phyloP scores from a whole-genome alignment of 2,113 vertebrate genomes.

The Paedocypris sp. region DNA sequence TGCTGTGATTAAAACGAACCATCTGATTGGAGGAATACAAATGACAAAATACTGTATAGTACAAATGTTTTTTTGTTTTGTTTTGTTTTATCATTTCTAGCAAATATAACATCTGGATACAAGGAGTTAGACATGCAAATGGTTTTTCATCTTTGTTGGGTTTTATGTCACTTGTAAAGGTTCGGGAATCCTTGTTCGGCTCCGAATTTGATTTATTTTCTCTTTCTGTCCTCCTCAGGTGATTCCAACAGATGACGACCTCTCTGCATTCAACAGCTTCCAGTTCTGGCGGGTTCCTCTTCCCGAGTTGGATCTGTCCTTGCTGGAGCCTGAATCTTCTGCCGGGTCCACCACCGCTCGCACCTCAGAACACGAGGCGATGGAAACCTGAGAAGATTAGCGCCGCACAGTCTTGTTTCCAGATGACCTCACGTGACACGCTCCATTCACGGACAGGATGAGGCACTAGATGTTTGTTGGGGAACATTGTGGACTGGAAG shows the following conservation, averaged over 20 bases:
- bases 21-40: too few species aligned
- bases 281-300: constrained; percentile 83
- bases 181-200: too few species aligned
- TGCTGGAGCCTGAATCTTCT: constrained; percentile 53
- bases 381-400: constrained; percentile 74
- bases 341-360: constrained; percentile 28
- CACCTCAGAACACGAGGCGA: constrained; percentile 54
- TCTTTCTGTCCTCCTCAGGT: constrained; percentile 31
- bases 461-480: neutral
- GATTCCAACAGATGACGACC: constrained; percentile 52
- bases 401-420: neutral
- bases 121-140: too few species aligned
- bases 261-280: constrained; percentile 75
- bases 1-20: too few species aligned
- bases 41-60: too few species aligned
- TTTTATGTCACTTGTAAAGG: too few species aligned
- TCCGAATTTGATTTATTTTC: too few species aligned
- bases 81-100: too few species aligned
- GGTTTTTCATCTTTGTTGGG: neutral
- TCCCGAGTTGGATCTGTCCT: constrained; percentile 69
- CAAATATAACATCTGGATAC: too few species aligned
- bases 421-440: neutral
- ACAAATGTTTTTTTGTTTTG: too few species aligned
- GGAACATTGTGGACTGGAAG: neutral
- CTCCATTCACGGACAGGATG: neutral